Percentiles rank a stretch among this genome's conserved stretches.
Conservation (phyloP, 1,140 invertebrate genomes). For the Aphelenchoides avenae region DNA sequence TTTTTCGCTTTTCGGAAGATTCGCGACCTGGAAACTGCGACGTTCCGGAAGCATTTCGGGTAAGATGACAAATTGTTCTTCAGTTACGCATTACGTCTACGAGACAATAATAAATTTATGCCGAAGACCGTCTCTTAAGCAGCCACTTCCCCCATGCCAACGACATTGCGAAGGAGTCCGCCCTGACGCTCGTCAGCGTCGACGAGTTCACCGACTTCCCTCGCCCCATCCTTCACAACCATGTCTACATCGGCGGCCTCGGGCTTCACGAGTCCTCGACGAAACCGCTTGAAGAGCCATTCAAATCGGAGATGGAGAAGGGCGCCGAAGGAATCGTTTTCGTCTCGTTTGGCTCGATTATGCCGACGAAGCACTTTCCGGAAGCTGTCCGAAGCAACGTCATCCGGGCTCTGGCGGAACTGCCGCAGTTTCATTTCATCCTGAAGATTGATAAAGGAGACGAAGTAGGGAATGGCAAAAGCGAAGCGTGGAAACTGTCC, state of each 20-base stretch:
- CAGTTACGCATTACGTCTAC: neutral
- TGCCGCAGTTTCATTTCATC: constrained; percentile 22
- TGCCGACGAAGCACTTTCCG: constrained; percentile 8
- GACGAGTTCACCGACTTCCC: constrained; percentile 28
- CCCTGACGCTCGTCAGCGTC: constrained; percentile 18
- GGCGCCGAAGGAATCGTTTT: constrained; percentile 12
- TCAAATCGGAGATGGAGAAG: constrained; percentile 12
- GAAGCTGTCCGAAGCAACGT: constrained; percentile 12
- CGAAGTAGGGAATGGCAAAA: neutral
- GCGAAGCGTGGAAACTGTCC: too few relatives aligned
- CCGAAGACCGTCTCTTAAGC: neutral
- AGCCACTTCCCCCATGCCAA: constrained; percentile 10
- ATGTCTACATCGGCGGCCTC: constrained; percentile 28
- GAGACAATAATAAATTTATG: too few relatives aligned
- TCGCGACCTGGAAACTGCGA: constrained; percentile 18
- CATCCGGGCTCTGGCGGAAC: constrained; percentile 3
- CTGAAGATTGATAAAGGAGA: constrained; percentile 16
- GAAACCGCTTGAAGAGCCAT: neutral
- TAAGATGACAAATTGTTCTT: neutral
- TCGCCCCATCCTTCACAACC: constrained; percentile 11
- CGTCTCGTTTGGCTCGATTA: constrained; percentile 21
- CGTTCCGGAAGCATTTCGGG: constrained; percentile 28
- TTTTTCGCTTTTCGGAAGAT: constrained; percentile 26
- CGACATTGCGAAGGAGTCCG: constrained; percentile 12
- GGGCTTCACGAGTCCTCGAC: constrained; percentile 5